Conservation (phyloP, 2,113 vertebrate species). For the Struthio camelus region DNA sequence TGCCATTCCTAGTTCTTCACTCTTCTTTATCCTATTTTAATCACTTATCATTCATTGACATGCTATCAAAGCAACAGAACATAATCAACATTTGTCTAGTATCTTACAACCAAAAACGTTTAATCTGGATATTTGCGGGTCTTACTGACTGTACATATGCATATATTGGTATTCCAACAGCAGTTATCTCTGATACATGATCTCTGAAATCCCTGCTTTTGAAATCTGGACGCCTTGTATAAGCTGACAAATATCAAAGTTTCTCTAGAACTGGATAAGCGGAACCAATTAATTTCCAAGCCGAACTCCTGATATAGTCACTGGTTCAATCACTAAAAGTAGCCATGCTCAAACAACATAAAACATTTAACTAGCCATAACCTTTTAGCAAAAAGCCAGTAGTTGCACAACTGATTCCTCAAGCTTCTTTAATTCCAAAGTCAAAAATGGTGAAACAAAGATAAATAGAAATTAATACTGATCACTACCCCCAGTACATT, state of each 20-base stretch:
- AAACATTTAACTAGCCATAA: neutral
- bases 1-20: neutral
- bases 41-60: neutral
- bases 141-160: accelerated
- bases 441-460: constrained; percentile 33
- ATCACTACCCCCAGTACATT: neutral
- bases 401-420: neutral
- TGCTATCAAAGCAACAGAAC: neutral
- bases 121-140: neutral
- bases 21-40: neutral
- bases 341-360: neutral
- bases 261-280: neutral
- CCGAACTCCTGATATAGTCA: neutral
- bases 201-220: neutral
- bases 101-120: neutral
- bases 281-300: neutral
- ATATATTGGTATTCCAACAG: neutral
- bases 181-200: accelerated
- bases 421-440: neutral
- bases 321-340: neutral
- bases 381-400: neutral
- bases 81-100: neutral
- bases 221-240: neutral
- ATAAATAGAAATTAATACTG: neutral
- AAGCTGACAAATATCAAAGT: neutral